These are phyloP conservation scores for Crocodylus rhombifer DNA, from an alignment of 2,797 vertebrate species.

Conservation along the genomic window DNA sequence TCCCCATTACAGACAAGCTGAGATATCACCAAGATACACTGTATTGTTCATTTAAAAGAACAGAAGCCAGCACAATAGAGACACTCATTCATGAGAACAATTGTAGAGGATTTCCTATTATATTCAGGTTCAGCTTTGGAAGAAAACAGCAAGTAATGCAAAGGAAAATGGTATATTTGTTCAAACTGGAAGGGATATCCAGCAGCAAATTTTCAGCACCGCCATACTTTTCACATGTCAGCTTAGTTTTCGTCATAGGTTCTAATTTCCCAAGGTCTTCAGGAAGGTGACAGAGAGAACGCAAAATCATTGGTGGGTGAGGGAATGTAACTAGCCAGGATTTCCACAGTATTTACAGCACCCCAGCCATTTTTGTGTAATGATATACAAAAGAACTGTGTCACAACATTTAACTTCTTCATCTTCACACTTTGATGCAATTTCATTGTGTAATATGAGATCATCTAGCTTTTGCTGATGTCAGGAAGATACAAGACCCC, in stretches of 20 bases:
- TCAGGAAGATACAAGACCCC: not conserved
- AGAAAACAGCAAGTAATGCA: conserved; percentile 51
- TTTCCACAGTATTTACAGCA: conserved; percentile 59
- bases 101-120: conserved; percentile 64
- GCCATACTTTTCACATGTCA: conserved; percentile 32
- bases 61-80: conserved; percentile 52
- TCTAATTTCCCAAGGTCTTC: conserved; percentile 64
- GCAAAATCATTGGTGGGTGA: conserved; percentile 60
- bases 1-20: not conserved
- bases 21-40: not conserved
- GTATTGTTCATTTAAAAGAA: not conserved
- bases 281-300: conserved; percentile 63
- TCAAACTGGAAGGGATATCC: conserved; percentile 67
- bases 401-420: not conserved
- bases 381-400: conserved; percentile 12
- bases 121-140: conserved; percentile 20
- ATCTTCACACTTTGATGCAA: conserved; percentile 18
- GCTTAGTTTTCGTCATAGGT: conserved; percentile 63
- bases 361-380: conserved; percentile 11
- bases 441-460: conserved; percentile 25
- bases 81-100: conserved; percentile 59
- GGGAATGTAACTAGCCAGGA: conserved; percentile 64
- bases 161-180: conserved; percentile 66
- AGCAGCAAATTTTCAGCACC: conserved; percentile 52
- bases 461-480: conserved; percentile 21